Conservation (phyloP, 2,888 invertebrate species). For the Zaprionus obscuricornis region DNA sequence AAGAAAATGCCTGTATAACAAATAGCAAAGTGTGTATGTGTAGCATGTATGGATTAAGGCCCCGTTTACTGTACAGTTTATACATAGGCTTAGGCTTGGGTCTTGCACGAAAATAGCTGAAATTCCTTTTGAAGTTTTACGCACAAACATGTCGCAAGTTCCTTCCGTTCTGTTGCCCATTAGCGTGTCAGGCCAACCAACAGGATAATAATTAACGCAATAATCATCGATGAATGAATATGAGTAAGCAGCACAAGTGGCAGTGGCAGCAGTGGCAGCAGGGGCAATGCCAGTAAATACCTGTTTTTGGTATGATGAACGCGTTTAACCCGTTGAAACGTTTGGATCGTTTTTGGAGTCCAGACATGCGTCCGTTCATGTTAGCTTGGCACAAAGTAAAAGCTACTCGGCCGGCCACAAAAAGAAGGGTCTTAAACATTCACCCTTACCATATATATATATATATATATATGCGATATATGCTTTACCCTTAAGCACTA, state of each 20-base stretch:
- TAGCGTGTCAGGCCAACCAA: constrained; percentile 31
- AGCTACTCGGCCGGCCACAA: constrained; percentile 7
- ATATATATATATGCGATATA: no score
- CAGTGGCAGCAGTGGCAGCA: not conserved
- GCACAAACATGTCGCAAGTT: constrained; percentile 64
- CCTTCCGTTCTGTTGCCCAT: not conserved
- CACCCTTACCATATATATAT: constrained; percentile 16
- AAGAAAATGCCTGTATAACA: no score
- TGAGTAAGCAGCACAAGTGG: constrained; percentile 22
- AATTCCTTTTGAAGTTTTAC: constrained; percentile 80
- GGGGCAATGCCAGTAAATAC: constrained; percentile 28
- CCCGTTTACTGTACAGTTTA: constrained; percentile 30
- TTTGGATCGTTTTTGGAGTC: no score
- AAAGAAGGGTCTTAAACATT: not conserved
- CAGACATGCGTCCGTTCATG: constrained; percentile 24
- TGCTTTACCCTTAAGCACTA: no score
- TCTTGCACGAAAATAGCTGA: constrained; percentile 71
- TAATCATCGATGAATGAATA: constrained; percentile 78
- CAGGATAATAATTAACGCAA: constrained; percentile 79
- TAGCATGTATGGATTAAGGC: constrained; percentile 6
- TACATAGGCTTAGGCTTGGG: no score
- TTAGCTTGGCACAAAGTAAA: constrained; percentile 18
- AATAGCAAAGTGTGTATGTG: constrained; percentile 17
- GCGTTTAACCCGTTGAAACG: constrained; percentile 68
- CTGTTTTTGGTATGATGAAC: constrained; percentile 65